A percentile compares a stretch with the other conserved stretches of the same genome.
phyloP scores from a whole-genome alignment of 2,113 vertebrate species.

The Dicentrarchus labrax region DNA sequence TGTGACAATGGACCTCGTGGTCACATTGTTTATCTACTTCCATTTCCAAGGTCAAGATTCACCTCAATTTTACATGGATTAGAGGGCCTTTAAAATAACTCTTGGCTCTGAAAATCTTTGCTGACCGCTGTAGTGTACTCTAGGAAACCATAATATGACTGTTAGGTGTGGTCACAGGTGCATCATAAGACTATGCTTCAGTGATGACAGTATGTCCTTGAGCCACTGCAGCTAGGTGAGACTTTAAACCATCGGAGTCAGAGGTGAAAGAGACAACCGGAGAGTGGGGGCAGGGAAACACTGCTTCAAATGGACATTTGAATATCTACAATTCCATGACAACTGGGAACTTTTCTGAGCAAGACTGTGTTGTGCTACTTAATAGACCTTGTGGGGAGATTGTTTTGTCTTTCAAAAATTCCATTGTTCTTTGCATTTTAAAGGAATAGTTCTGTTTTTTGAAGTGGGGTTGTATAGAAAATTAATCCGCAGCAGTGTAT shows the following conservation, averaged over 20 bases:
- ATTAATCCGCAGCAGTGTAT: too few relatives aligned
- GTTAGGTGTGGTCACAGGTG: not conserved
- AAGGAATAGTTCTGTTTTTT: not conserved
- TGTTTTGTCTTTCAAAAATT: not conserved
- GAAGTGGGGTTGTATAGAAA: too few relatives aligned
- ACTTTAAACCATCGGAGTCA: not conserved
- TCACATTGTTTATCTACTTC: not conserved
- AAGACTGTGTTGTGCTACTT: not conserved
- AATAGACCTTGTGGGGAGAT: not conserved
- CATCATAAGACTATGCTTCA: not conserved
- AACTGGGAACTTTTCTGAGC: not conserved
- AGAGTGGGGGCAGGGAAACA: not conserved
- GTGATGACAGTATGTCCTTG: not conserved
- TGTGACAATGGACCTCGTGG: not conserved
- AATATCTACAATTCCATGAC: not conserved
- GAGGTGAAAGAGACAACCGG: not conserved
- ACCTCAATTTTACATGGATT: not conserved
- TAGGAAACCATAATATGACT: not conserved
- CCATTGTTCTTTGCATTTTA: not conserved
- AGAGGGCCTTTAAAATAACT: not conserved
- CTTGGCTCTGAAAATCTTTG: not conserved
- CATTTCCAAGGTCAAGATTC: not conserved
- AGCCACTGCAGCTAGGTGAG: not conserved
- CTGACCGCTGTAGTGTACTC: too few relatives aligned
- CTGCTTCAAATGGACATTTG: not conserved